Percentiles rank a stretch among this genome's conserved stretches.
Evolutionary conservation across 2,797 vertebrate species (phyloP).

Genomic region (Protosalanx chinensis): DNA sequence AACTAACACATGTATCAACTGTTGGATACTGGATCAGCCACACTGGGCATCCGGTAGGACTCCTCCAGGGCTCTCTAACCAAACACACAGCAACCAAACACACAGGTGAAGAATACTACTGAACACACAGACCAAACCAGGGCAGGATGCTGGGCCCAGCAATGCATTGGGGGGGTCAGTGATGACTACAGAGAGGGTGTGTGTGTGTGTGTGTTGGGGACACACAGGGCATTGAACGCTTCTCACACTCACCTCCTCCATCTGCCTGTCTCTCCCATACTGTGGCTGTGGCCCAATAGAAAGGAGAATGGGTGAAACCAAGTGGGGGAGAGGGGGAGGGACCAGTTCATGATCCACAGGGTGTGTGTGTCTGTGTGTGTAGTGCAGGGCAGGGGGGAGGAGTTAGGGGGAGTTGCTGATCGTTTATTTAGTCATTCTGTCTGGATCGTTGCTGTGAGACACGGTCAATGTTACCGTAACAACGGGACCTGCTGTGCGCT

Average conservation of each 20-base stretch:
- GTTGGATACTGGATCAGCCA: conserved; percentile 57
- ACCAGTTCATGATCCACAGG: conserved; percentile 17
- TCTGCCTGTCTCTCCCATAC: conserved; percentile 74
- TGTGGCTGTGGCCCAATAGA: conserved; percentile 72
- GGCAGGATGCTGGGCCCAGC: conserved; percentile 28
- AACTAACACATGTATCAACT: conserved; percentile 60
- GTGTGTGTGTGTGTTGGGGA: conserved; percentile 19
- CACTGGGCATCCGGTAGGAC: background rate
- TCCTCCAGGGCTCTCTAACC: conserved; percentile 28
- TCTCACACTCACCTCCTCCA: conserved; percentile 75
- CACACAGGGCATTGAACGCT: conserved; percentile 57
- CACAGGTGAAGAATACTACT: conserved; percentile 41
- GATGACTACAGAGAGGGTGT: conserved; percentile 34
- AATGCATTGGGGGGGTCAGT: background rate
- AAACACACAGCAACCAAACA: conserved; percentile 27
- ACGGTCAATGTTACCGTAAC: no score
- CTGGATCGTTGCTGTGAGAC: background rate
- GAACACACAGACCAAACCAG: conserved; percentile 63
- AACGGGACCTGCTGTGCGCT: no score
- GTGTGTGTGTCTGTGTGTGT: background rate
- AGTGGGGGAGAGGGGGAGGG: conserved; percentile 30
- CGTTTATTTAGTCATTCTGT: no score
- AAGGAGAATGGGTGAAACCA: conserved; percentile 73
- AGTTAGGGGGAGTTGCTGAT: background rate
- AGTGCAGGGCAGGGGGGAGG: background rate